phyloP scores from a whole-genome alignment of 2,797 vertebrate species.

The Xenopus petersii region DNA sequence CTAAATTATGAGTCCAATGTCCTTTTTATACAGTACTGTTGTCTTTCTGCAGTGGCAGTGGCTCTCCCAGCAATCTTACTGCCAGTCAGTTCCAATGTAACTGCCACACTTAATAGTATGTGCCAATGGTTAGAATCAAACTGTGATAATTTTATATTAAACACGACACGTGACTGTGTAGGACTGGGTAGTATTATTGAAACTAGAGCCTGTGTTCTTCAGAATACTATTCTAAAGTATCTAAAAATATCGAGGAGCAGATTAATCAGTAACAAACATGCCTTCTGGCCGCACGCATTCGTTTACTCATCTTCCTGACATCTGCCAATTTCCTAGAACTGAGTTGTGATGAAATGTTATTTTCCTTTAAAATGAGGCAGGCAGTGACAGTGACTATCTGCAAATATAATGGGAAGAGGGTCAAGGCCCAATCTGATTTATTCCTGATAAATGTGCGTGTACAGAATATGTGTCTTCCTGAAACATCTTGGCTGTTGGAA shows the following conservation, averaged over 20 bases:
- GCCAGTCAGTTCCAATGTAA: too few species aligned
- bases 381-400: background rate
- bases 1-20: too few species aligned
- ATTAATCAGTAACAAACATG: background rate
- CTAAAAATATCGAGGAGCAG: background rate
- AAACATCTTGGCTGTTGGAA: background rate
- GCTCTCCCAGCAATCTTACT: too few species aligned
- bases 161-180: too few species aligned
- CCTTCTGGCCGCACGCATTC: background rate
- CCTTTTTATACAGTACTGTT: too few species aligned
- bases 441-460: background rate
- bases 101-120: too few species aligned
- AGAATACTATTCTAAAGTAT: background rate
- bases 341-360: too few species aligned
- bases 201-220: background rate
- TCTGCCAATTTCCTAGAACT: background rate
- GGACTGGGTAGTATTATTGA: too few species aligned
- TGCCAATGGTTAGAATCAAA: too few species aligned
- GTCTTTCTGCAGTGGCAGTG: too few species aligned
- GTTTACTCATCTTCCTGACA: background rate
- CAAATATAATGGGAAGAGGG: background rate
- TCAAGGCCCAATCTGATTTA: slow-evolving; percentile 6
- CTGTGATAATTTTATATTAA: too few species aligned
- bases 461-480: background rate
- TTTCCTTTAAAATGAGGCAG: too few species aligned